Percentiles rank a stretch among this genome's conserved stretches.
phyloP scores from a whole-genome alignment of 2,797 vertebrate genomes.

The Discoglossus pictus region DNA sequence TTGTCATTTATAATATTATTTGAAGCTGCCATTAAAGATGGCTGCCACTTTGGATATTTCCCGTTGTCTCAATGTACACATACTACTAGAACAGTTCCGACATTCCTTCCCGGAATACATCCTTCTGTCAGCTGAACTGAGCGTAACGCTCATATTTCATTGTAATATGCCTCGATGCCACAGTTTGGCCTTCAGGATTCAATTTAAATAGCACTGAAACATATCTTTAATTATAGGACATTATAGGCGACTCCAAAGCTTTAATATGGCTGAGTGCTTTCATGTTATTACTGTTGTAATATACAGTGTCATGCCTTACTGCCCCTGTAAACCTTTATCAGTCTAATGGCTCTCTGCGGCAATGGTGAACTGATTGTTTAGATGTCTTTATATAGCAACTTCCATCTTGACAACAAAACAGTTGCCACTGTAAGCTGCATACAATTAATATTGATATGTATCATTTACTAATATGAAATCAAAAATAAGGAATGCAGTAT shows the following conservation, averaged over 20 bases:
- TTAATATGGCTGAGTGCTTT: conserved; percentile 44
- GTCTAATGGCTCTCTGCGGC: conserved; percentile 42
- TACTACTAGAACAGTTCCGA: neutral
- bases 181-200: conserved; percentile 46
- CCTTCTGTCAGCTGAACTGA: conserved; percentile 13
- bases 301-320: conserved; percentile 46
- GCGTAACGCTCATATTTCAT: conserved; percentile 33
- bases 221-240: conserved; percentile 50
- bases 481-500: no score
- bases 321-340: conserved; percentile 37
- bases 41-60: no score
- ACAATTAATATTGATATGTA: no score
- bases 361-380: conserved; percentile 27
- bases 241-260: conserved; percentile 41
- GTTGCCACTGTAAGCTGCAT: no score
- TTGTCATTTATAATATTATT: no score
- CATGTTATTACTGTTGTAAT: conserved; percentile 49
- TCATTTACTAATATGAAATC: no score
- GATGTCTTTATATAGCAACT: conserved; percentile 44
- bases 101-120: conserved; percentile 24
- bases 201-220: conserved; percentile 41
- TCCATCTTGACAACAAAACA: no score
- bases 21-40: no score
- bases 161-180: conserved; percentile 41
- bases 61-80: no score